Conservation (phyloP, 2,113 vertebrate species). For the Rhineura floridana region DNA sequence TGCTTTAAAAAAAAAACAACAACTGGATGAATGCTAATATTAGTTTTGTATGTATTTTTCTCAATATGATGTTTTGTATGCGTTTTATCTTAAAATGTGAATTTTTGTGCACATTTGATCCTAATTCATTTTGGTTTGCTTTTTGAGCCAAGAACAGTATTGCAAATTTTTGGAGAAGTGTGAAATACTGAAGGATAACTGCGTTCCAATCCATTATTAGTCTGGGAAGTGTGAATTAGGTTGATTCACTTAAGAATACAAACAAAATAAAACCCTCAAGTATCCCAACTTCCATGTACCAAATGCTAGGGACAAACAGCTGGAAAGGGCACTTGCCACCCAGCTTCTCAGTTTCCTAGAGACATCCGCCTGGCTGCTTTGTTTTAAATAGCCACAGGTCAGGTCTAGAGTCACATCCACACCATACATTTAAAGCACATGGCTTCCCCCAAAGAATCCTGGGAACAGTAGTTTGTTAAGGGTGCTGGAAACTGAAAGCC, state of each 20-base stretch:
- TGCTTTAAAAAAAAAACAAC: neutral
- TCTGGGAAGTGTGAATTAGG: neutral
- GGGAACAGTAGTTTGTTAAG: too few species aligned
- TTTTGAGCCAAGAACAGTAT: neutral
- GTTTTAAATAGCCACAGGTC: neutral
- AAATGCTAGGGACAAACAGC: neutral
- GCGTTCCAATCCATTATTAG: neutral
- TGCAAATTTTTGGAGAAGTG: neutral
- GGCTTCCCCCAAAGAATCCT: too few species aligned
- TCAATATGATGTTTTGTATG: neutral
- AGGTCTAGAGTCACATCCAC: too few species aligned
- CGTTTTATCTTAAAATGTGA: neutral
- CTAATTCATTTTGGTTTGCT: neutral
- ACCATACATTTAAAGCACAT: too few species aligned
- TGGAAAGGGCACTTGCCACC: neutral
- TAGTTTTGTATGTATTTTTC: neutral
- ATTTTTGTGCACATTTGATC: neutral
- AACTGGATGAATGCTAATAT: too few species aligned
- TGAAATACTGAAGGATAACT: neutral
- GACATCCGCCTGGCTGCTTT: neutral
- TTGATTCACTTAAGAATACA: neutral
- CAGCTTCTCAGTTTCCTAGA: neutral
- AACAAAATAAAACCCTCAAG: neutral
- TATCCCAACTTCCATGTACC: neutral
- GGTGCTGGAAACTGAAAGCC: neutral